Evolutionary conservation across 2,888 invertebrate species (phyloP).

Genomic region (Pseudococcus longispinus): DNA sequence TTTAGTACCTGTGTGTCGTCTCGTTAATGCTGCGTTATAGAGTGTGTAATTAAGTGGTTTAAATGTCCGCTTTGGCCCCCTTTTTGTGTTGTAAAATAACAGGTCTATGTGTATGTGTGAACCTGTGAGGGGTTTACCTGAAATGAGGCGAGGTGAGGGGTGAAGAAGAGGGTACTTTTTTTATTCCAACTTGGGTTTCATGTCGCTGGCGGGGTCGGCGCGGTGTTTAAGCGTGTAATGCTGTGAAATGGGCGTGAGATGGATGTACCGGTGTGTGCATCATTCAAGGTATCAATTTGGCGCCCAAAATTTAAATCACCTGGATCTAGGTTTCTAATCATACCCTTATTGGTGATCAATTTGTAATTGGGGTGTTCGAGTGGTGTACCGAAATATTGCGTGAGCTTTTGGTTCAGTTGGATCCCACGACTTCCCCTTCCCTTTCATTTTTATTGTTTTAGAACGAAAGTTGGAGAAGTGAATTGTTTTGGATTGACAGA

Average conservation of each 20-base stretch:
- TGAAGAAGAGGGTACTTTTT: background rate
- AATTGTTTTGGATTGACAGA: too few species aligned
- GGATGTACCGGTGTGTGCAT: background rate
- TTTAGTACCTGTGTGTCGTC: conserved; percentile 1
- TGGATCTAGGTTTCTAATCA: background rate
- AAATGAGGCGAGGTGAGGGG: background rate
- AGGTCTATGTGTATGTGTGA: conserved; percentile 7
- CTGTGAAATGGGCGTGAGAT: background rate
- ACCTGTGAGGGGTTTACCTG: background rate
- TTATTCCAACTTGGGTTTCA: background rate
- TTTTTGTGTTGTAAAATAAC: background rate
- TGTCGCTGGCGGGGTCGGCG: background rate
- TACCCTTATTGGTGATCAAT: too few species aligned
- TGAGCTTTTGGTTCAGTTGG: too few species aligned
- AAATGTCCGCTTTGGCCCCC: conserved; percentile 11
- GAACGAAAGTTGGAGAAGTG: too few species aligned
- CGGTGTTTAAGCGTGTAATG: background rate
- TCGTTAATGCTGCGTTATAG: conserved; percentile 28
- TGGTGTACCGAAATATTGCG: too few species aligned
- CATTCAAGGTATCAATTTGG: background rate
- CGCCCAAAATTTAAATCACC: background rate
- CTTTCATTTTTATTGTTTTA: too few species aligned
- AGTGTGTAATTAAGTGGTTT: conserved; percentile 28
- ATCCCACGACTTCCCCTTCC: too few species aligned
- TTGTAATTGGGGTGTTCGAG: too few species aligned